Evolutionary conservation across 1,140 invertebrate genomes (phyloP).

Genomic region (Pogonus chalceus): DNA sequence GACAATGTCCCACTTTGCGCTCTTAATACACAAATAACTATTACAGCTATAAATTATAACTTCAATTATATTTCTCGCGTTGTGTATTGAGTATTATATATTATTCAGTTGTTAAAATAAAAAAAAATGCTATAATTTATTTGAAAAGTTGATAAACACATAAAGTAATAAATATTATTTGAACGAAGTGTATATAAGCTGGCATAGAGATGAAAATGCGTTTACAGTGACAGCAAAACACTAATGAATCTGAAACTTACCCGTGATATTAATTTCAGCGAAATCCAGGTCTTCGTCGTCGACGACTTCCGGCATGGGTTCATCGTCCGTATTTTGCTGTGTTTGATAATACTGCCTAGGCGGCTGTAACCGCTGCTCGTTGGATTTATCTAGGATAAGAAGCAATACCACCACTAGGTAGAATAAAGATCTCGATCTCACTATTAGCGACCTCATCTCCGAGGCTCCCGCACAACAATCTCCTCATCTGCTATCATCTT

Average conservation of each 20-base stretch:
- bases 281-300: conserved; percentile 30
- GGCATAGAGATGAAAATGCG: too few species aligned
- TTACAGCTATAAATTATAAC: too few species aligned
- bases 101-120: too few species aligned
- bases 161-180: too few species aligned
- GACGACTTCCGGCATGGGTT: conserved; percentile 9
- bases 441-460: conserved; percentile 13
- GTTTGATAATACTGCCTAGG: conserved; percentile 25
- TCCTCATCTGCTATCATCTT: not conserved
- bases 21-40: too few species aligned
- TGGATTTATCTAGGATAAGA: conserved; percentile 13
- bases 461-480: conserved; percentile 12
- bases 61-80: too few species aligned
- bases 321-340: conserved; percentile 21
- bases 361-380: conserved; percentile 25
- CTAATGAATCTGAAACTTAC: conserved; percentile 27
- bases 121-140: too few species aligned
- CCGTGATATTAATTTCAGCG: conserved; percentile 32
- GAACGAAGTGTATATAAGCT: not conserved
- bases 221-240: not conserved
- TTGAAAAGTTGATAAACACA: too few species aligned
- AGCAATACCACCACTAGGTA: conserved; percentile 23
- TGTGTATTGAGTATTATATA: too few species aligned
- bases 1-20: too few species aligned
- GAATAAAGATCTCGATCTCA: conserved; percentile 10